Conservation (phyloP, 2,113 vertebrate species). For the Micronycteris hirsuta region DNA sequence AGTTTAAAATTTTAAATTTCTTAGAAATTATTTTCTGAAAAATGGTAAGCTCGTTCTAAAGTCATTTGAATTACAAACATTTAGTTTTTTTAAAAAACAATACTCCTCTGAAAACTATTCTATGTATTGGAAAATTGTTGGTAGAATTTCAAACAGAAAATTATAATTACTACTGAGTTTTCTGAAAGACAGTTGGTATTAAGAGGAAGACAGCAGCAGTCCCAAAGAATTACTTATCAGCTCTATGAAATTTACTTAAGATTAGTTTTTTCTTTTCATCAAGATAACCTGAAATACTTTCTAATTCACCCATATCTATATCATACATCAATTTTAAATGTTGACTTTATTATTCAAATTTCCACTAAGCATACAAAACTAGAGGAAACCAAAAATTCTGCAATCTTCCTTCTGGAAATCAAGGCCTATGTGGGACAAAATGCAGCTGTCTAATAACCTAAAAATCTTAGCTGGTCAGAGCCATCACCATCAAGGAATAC, state of each 20-base stretch:
- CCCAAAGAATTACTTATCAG: background rate
- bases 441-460: background rate
- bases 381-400: background rate
- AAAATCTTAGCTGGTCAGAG: background rate
- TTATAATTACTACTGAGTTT: background rate
- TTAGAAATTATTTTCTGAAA: background rate
- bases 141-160: background rate
- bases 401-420: background rate
- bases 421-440: background rate
- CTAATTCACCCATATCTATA: background rate
- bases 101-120: background rate
- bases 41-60: background rate
- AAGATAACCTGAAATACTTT: background rate
- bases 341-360: background rate
- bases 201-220: background rate
- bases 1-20: background rate
- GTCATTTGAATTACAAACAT: background rate
- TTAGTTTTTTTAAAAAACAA: background rate
- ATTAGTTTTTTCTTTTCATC: background rate
- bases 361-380: background rate
- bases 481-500: background rate
- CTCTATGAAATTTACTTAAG: background rate
- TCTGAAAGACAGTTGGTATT: background rate
- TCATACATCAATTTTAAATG: background rate
- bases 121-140: background rate